Percentiles rank a stretch among this genome's conserved stretches.
phyloP scores from a whole-genome alignment of 2,888 invertebrate species.

The Mylabris sibirica region DNA sequence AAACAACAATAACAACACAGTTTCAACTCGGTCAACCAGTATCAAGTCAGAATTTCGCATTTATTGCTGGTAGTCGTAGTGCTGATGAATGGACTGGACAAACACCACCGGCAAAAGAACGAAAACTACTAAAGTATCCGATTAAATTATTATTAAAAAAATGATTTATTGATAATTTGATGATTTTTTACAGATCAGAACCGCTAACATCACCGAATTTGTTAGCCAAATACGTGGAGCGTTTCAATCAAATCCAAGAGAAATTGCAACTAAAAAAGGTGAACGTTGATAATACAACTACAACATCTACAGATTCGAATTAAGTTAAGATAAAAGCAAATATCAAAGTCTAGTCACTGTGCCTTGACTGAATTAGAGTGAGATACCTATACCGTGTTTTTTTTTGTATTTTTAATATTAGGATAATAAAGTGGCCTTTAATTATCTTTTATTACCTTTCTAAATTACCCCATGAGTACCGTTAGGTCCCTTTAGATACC shows the following conservation, averaged over 20 bases:
- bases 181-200: slow-evolving; percentile 13
- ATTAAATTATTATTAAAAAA: not conserved
- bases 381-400: slow-evolving; percentile 21
- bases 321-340: not conserved
- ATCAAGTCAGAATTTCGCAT: slow-evolving; percentile 53
- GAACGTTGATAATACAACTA: slow-evolving; percentile 36
- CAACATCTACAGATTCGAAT: slow-evolving; percentile 22
- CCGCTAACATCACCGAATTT: slow-evolving; percentile 52
- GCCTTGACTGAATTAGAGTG: slow-evolving; percentile 30
- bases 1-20: slow-evolving; percentile 34
- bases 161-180: not conserved
- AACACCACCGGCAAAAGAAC: slow-evolving; percentile 54
- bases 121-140: not conserved
- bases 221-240: slow-evolving; percentile 54
- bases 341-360: slow-evolving; percentile 30
- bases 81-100: slow-evolving; percentile 49
- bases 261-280: slow-evolving; percentile 39
- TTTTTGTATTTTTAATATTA: not conserved
- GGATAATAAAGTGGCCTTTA: slow-evolving; percentile 6
- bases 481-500: no score
- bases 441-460: no score
- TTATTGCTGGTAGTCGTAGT: slow-evolving; percentile 2
- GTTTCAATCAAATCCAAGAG: slow-evolving; percentile 58
- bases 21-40: slow-evolving; percentile 58
- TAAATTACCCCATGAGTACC: no score